These are phyloP conservation scores for Sarotherodon lohbergeri DNA, from an alignment of 2,113 vertebrate species.

Conservation along the genomic window DNA sequence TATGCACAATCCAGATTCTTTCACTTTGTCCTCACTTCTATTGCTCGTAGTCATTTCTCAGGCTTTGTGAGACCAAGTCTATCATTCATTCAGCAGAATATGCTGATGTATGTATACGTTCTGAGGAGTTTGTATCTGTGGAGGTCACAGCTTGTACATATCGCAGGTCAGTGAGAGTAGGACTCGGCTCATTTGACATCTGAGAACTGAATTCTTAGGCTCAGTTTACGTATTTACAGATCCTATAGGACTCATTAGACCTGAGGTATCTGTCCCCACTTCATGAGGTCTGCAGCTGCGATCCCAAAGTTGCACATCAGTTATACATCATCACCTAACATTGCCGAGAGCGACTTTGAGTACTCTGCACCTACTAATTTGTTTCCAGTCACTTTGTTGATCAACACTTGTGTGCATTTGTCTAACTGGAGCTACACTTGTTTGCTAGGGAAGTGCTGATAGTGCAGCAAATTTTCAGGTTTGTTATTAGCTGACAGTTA, in stretches of 20 bases:
- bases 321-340: background rate
- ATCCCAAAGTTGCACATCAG: background rate
- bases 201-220: background rate
- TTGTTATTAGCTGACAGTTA: background rate
- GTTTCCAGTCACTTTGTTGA: conserved; percentile 3
- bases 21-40: background rate
- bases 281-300: background rate
- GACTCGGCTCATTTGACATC: background rate
- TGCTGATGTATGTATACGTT: background rate
- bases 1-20: background rate
- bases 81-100: background rate
- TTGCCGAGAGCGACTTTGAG: background rate
- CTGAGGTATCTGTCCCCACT: background rate
- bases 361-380: background rate
- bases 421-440: background rate
- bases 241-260: conserved; percentile 29
- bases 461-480: background rate
- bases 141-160: background rate
- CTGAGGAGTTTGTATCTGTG: background rate
- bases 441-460: background rate
- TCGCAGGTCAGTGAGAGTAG: conserved; percentile 13
- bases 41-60: background rate
- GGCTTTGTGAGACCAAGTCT: background rate
- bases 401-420: background rate
- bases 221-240: background rate